Percentiles rank a stretch among this genome's conserved stretches.
phyloP scores from a whole-genome alignment of 2,888 invertebrate genomes.

The Sialis lutaria region DNA sequence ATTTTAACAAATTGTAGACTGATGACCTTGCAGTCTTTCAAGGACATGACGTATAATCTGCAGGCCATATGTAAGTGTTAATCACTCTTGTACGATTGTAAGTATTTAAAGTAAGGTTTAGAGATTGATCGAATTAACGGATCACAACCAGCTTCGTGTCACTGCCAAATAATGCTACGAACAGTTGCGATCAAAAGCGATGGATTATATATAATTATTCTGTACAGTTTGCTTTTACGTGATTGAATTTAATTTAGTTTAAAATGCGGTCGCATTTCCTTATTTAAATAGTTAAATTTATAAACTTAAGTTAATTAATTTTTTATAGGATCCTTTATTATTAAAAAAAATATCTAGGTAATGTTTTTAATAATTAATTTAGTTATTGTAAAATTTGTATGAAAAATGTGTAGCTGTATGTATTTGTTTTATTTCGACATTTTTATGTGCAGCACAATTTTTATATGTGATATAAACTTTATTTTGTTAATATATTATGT shows the following conservation, averaged over 20 bases:
- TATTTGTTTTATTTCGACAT: no score
- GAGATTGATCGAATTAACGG: constrained; percentile 11
- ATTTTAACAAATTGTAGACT: constrained; percentile 5
- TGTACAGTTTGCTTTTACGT: not conserved
- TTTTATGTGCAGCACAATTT: no score
- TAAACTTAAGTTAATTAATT: not conserved
- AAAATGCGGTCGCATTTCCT: not conserved
- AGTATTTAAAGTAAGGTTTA: not conserved
- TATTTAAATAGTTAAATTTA: no score
- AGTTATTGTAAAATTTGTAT: no score
- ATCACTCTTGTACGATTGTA: not conserved
- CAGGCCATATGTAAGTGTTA: not conserved
- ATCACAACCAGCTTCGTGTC: constrained; percentile 21
- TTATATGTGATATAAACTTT: no score
- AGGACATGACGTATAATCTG: constrained; percentile 1
- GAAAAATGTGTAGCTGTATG: no score
- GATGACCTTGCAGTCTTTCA: constrained; percentile 5
- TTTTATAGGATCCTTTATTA: not conserved
- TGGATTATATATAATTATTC: not conserved
- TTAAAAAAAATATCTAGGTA: not conserved
- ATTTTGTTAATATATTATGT: no score
- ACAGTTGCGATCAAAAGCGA: constrained; percentile 3
- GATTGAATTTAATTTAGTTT: not conserved
- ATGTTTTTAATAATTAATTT: not conserved
- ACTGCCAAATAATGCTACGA: constrained; percentile 16